Evolutionary conservation across 2,888 invertebrate species (phyloP).

Genomic region (Siphlonurus alternatus): DNA sequence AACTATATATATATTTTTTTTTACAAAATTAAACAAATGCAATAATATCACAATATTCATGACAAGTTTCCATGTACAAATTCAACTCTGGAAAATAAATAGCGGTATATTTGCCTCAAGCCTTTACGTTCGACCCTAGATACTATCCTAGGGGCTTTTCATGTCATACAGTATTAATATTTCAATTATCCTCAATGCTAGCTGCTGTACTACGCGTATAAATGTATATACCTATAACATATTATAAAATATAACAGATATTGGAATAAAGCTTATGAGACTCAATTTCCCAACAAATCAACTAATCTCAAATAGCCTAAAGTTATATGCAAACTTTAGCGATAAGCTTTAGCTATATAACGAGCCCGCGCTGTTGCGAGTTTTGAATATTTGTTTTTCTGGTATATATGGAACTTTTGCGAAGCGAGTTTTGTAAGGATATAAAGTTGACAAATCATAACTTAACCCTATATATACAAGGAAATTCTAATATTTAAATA

Average conservation of each 20-base stretch:
- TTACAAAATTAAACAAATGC: background rate
- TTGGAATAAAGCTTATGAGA: conserved; percentile 4
- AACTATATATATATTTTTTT: background rate
- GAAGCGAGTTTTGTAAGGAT: background rate
- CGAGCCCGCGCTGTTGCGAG: background rate
- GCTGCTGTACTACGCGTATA: background rate
- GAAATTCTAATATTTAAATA: no score
- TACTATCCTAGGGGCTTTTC: background rate
- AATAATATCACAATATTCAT: no score
- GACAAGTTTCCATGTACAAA: no score
- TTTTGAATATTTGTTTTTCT: background rate
- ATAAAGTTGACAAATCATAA: background rate
- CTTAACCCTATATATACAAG: no score
- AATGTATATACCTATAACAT: background rate
- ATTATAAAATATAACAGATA: background rate
- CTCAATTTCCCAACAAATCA: conserved; percentile 4
- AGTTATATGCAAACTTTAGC: conserved; percentile 1
- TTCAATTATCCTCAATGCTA: background rate
- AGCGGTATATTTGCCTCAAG: background rate
- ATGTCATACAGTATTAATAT: conserved; percentile 2
- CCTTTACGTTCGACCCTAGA: background rate
- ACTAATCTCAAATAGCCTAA: conserved; percentile 4
- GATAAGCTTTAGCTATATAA: background rate
- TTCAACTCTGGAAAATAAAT: no score
- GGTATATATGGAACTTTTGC: background rate